Conservation (phyloP, 2,888 invertebrate genomes). For the Ctenicera cuprea region DNA sequence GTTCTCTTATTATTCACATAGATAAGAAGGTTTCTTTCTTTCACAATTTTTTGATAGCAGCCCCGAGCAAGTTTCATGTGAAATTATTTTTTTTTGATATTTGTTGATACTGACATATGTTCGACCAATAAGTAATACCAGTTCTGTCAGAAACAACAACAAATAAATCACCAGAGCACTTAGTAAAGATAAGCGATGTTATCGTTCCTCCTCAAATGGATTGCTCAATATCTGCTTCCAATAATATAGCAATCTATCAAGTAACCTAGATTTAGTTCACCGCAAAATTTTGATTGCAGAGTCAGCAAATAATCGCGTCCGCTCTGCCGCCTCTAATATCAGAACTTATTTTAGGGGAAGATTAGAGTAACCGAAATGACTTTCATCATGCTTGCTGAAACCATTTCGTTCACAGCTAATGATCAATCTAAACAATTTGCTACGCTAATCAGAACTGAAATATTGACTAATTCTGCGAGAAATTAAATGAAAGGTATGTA, state of each 20-base stretch:
- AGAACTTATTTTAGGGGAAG: conserved; percentile 51
- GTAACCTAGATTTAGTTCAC: conserved; percentile 52
- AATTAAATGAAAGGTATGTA: too few species aligned
- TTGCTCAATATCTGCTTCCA: conserved; percentile 54
- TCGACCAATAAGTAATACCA: background rate
- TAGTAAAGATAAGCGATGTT: conserved; percentile 52
- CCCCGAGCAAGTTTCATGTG: background rate
- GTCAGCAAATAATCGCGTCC: conserved; percentile 49
- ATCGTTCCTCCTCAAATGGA: conserved; percentile 51
- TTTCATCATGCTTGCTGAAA: too few species aligned
- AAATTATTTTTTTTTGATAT: background rate
- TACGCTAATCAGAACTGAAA: too few species aligned
- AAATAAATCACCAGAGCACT: conserved; percentile 50
- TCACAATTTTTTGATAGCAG: too few species aligned
- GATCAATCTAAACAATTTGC: too few species aligned
- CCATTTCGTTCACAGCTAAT: too few species aligned
- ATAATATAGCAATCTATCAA: conserved; percentile 54
- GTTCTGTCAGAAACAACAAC: conserved; percentile 42
- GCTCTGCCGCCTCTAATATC: conserved; percentile 45
- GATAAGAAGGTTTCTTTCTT: too few species aligned
- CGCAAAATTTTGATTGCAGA: conserved; percentile 53
- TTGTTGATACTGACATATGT: conserved; percentile 10
- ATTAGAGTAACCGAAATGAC: conserved; percentile 26
- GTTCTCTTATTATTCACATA: too few species aligned
- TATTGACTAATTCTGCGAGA: too few species aligned